Conservation (phyloP, 2,888 invertebrate genomes). For the Bugula neritina region DNA sequence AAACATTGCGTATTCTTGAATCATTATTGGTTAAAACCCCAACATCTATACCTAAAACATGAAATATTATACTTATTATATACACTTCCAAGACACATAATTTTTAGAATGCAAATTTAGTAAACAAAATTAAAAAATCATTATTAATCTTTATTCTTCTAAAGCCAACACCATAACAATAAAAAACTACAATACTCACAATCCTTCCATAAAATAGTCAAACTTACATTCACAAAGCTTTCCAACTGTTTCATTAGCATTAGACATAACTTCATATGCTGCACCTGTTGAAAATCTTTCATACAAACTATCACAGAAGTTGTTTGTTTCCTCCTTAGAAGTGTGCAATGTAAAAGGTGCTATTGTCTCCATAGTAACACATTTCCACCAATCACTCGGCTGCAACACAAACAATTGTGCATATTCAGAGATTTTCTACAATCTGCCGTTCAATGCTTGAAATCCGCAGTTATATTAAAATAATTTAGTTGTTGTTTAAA, state of each 20-base stretch:
- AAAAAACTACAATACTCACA: too few relatives aligned
- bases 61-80: too few relatives aligned
- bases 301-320: background rate
- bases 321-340: background rate
- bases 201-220: too few relatives aligned
- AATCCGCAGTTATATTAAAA: too few relatives aligned
- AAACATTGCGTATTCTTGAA: constrained; percentile 3
- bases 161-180: too few relatives aligned
- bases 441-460: too few relatives aligned
- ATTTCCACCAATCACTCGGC: constrained; percentile 6
- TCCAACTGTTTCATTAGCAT: background rate
- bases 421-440: too few relatives aligned
- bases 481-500: too few relatives aligned
- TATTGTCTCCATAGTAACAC: background rate
- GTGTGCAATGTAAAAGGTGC: background rate
- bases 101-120: too few relatives aligned
- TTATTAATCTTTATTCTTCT: too few relatives aligned
- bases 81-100: too few relatives aligned
- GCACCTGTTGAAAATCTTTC: background rate
- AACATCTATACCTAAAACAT: constrained; percentile 19
- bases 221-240: background rate
- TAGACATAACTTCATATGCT: background rate
- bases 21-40: constrained; percentile 5
- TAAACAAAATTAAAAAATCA: too few relatives aligned
- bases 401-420: background rate